A percentile compares a stretch with the other conserved stretches of the same genome.
Conservation (phyloP, 2,797 vertebrate species). For the Micropoecilia bifurca region DNA sequence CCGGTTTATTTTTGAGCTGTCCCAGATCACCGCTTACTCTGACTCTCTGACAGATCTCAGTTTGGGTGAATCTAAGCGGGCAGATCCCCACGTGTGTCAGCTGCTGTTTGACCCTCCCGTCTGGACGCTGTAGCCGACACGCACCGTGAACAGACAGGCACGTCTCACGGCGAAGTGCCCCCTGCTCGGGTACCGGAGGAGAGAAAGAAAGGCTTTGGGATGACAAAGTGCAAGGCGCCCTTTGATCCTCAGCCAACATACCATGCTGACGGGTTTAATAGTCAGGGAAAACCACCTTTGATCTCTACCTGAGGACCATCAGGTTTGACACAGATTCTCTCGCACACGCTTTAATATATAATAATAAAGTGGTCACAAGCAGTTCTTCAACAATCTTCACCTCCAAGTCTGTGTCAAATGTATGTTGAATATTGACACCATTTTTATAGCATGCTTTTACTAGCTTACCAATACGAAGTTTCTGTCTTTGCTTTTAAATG, state of each 20-base stretch:
- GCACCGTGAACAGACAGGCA: conserved; percentile 40
- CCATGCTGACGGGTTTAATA: conserved; percentile 46
- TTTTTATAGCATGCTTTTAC: not conserved
- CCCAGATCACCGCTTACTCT: conserved; percentile 66
- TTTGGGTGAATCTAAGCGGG: conserved; percentile 4
- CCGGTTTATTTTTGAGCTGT: conserved; percentile 71
- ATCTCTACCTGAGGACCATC: conserved; percentile 63
- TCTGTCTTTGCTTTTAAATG: not conserved
- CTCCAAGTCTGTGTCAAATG: not conserved
- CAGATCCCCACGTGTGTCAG: conserved; percentile 43
- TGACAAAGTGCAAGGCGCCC: conserved; percentile 66
- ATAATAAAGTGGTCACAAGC: not conserved
- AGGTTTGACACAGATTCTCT: conserved; percentile 10
- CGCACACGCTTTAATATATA: not conserved
- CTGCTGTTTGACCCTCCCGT: conserved; percentile 34
- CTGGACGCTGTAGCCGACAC: conserved; percentile 24
- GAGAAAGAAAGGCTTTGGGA: conserved; percentile 42
- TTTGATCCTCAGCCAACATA: conserved; percentile 71
- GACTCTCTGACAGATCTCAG: conserved; percentile 63
- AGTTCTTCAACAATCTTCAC: not conserved
- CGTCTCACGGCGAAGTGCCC: conserved; percentile 41
- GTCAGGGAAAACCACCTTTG: conserved; percentile 56
- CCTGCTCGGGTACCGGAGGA: conserved; percentile 8
- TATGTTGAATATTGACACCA: not conserved
- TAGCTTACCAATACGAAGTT: not conserved